Base-by-base conservation (phyloP, 2,888 invertebrate species). In the Diplazon laetatorius region DNA sequence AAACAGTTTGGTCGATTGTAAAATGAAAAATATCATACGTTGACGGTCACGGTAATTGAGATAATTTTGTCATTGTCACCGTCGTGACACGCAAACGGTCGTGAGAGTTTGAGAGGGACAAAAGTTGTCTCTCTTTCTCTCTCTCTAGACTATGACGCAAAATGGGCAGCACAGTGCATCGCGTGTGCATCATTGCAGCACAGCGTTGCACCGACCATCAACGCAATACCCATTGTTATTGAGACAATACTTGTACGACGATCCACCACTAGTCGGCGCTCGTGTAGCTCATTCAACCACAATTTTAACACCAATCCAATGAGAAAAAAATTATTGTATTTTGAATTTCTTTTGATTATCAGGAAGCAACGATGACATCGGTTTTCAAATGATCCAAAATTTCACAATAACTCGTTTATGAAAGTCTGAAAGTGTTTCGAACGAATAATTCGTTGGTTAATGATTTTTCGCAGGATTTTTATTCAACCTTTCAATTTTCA, bases 51-150 rank as follows among this genome's bases (percentile, higher is more conserved):
- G 44, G 65, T 80, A 80, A 80, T 81, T 78, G 78, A 80, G 62
- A 80, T 76, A 70, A 80, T n/a, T 81, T 78, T 69, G 77, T 80
- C 78, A 76, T 80, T 81, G 76, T 73, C n/a, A n/a, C 76, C 62
- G 48, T 62, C 42, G 76, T 78, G 81, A 78, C 77, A 75, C 76
- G 60, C n/a, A n/a, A 70, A 70, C 44, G 70, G 30, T 80, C 73
- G 71, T 71, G 80, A 78, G 76, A 73, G 52, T 71, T 59, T 10
- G 52, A 80, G 71, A 20, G 69, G 69, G 72, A 55, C 44, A 8
- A 8, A 1, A 37, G 59, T 66, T 70, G 59, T 74, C 76, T 76
- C 78, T 78, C 46, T 72, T 78, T 59, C 69, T 71, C 57, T 18
- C 55, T 35, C 20, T 62, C 44, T 22, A 4, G 25, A 9, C 30